Conservation (phyloP, 1,140 invertebrate genomes). For the Mactra quadrangularis region DNA sequence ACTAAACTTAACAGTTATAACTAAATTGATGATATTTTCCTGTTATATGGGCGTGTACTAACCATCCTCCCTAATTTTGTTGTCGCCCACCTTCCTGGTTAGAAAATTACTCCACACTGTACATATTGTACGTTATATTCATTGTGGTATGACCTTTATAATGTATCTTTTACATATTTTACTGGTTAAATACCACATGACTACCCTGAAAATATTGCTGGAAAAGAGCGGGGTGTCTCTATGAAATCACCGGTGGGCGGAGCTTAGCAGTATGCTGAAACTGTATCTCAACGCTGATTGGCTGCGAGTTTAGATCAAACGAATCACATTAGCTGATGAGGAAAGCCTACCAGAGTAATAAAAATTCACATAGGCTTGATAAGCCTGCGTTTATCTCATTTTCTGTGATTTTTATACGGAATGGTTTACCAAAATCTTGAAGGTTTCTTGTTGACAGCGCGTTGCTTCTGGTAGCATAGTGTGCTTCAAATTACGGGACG, state of each 20-base stretch:
- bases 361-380: conserved; percentile 42
- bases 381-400: conserved; percentile 50
- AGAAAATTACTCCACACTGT: not conserved
- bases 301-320: conserved; percentile 12
- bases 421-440: not conserved
- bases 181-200: conserved; percentile 12
- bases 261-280: conserved; percentile 10
- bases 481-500: conserved; percentile 11
- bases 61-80: not conserved
- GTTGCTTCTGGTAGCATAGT: not conserved
- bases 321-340: conserved; percentile 17
- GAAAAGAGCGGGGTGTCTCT: conserved; percentile 12
- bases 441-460: conserved; percentile 31
- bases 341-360: conserved; percentile 36
- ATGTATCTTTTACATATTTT: conserved; percentile 12
- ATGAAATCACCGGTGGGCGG: conserved; percentile 32
- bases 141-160: not conserved
- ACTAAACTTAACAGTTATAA: not conserved
- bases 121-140: conserved; percentile 16
- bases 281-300: conserved; percentile 1
- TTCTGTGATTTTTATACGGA: conserved; percentile 34
- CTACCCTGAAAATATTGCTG: conserved; percentile 3
- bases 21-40: not conserved
- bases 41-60: conserved; percentile 21
- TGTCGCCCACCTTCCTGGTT: conserved; percentile 7